Conservation (phyloP, 2,797 vertebrate genomes). For the Alca torda region DNA sequence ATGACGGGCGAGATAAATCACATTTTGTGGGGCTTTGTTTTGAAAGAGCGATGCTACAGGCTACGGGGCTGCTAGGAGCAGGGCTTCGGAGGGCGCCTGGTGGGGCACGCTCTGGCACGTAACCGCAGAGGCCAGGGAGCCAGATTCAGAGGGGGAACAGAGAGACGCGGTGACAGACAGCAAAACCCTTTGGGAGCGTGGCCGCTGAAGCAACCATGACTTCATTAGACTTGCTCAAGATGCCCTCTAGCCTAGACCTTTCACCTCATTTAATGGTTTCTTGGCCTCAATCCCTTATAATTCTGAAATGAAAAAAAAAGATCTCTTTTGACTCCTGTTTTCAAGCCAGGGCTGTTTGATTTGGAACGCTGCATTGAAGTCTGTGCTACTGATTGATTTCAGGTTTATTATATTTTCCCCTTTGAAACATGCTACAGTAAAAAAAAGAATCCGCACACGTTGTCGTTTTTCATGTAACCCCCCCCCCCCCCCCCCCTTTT, state of each 20-base stretch:
- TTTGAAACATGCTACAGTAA: constrained; percentile 54
- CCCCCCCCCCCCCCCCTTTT: background rate
- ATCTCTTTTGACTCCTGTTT: constrained; percentile 55
- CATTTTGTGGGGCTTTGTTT: background rate
- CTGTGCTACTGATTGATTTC: constrained; percentile 63
- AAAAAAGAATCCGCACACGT: constrained; percentile 22
- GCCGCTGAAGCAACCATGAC: constrained; percentile 53
- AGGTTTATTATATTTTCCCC: constrained; percentile 61
- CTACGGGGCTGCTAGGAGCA: background rate
- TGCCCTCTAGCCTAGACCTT: constrained; percentile 61
- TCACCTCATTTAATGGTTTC: constrained; percentile 65
- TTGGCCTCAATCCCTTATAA: constrained; percentile 56
- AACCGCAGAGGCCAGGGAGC: background rate
- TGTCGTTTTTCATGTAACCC: constrained; percentile 58
- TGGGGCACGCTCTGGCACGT: fast-evolving
- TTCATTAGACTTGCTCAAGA: constrained; percentile 67
- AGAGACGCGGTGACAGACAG: background rate
- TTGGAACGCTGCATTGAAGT: constrained; percentile 43
- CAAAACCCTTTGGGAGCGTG: constrained; percentile 21
- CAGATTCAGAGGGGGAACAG: background rate
- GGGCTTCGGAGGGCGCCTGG: background rate
- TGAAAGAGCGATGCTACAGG: background rate
- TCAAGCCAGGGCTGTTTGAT: constrained; percentile 55
- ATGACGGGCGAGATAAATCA: fast-evolving
- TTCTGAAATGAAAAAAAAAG: constrained; percentile 50